Percentiles rank a stretch among this genome's conserved stretches.
phyloP scores from a whole-genome alignment of 2,113 vertebrate species.

The Pyrgilauda ruficollis region DNA sequence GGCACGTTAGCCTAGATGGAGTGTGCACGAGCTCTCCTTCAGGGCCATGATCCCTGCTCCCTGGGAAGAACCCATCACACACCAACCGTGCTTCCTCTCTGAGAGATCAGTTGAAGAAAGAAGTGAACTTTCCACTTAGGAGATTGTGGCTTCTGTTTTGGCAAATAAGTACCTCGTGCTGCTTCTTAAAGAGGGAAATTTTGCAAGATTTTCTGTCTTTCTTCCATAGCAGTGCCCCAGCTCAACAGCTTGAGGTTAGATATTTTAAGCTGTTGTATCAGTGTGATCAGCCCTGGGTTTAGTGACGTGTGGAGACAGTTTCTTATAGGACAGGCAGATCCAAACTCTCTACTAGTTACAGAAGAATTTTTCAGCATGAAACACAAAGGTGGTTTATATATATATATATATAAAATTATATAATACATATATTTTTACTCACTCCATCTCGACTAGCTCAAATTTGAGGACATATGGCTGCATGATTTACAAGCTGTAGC shows the following conservation, averaged over 20 bases:
- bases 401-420: not conserved
- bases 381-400: not conserved
- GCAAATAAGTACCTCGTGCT: not conserved
- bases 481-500: not conserved
- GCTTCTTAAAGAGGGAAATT: not conserved
- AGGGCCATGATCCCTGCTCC: not conserved
- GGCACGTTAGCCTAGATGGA: rapidly evolving
- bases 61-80: not conserved
- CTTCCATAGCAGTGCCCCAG: not conserved
- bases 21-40: not conserved
- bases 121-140: not conserved
- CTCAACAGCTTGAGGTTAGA: not conserved
- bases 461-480: not conserved
- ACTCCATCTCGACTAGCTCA: not conserved
- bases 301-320: not conserved
- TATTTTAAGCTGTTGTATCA: not conserved
- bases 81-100: rapidly evolving
- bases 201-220: not conserved
- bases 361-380: not conserved
- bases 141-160: not conserved
- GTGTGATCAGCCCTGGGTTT: not conserved
- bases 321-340: not conserved
- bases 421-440: not conserved
- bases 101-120: not conserved
- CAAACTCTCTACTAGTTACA: not conserved